These are phyloP conservation scores for Enteromius trimaculatus DNA, from an alignment of 2,797 vertebrate genomes.

Conservation along the genomic window DNA sequence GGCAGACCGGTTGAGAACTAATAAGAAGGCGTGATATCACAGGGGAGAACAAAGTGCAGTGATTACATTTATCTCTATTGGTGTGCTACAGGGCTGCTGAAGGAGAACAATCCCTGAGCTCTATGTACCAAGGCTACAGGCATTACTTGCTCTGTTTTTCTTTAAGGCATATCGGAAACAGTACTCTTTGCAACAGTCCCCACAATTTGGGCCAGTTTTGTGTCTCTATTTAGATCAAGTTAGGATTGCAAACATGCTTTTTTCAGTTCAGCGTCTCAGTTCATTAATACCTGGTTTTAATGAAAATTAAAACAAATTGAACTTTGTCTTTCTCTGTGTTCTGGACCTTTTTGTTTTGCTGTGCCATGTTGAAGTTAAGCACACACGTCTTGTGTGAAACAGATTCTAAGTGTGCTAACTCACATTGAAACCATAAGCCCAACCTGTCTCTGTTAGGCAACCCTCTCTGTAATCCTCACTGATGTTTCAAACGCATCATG, in stretches of 20 bases:
- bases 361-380: background rate
- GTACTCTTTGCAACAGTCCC: constrained; percentile 56
- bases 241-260: background rate
- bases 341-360: background rate
- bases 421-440: constrained; percentile 28
- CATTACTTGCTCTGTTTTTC: constrained; percentile 53
- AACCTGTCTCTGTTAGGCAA: background rate
- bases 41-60: constrained; percentile 77
- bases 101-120: constrained; percentile 68
- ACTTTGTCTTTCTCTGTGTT: background rate
- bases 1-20: constrained; percentile 69
- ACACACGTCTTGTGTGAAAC: background rate
- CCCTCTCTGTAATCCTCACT: constrained; percentile 23
- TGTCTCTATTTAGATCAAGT: constrained; percentile 6
- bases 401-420: background rate
- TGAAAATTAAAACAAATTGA: background rate
- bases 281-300: background rate
- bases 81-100: constrained; percentile 70
- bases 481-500: constrained; percentile 28
- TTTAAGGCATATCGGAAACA: constrained; percentile 70
- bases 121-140: constrained; percentile 52
- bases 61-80: constrained; percentile 81
- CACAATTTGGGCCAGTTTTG: background rate
- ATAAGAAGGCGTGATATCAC: constrained; percentile 75
- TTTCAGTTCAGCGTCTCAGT: background rate